Conservation (phyloP, 2,888 invertebrate species). For the Tetanocera ferruginea region DNA sequence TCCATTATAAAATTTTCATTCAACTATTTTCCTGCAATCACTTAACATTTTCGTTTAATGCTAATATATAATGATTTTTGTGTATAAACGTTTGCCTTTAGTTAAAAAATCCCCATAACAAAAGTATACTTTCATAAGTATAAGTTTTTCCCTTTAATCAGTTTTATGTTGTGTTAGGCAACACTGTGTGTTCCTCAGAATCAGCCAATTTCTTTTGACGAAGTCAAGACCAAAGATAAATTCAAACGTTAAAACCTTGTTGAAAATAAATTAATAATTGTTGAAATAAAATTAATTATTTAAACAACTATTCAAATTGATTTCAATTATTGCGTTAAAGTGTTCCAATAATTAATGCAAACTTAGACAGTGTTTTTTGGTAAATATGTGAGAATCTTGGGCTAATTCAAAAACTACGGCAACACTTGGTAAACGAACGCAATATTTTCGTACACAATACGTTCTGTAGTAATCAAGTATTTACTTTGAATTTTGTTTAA, state of each 20-base stretch:
- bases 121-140: too few species aligned
- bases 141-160: background rate
- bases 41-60: too few species aligned
- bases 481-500: constrained; percentile 32
- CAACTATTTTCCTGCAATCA: too few species aligned
- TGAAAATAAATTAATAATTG: background rate
- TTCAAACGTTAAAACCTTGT: background rate
- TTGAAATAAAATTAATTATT: background rate
- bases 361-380: background rate
- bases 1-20: too few species aligned
- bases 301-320: background rate
- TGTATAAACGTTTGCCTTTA: too few species aligned
- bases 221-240: background rate
- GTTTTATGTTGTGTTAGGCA: constrained; percentile 9
- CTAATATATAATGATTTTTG: too few species aligned
- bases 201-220: background rate
- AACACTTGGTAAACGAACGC: constrained; percentile 10
- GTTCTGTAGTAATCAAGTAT: constrained; percentile 11
- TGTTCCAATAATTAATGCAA: background rate
- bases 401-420: constrained; percentile 7
- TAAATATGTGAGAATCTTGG: background rate
- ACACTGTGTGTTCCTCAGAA: background rate
- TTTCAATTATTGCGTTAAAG: background rate
- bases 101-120: too few species aligned
- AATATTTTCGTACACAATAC: constrained; percentile 28